phyloP scores from a whole-genome alignment of 37 sponge, comb jelly and placozoan species.

The Oscarella lobularis region DNA sequence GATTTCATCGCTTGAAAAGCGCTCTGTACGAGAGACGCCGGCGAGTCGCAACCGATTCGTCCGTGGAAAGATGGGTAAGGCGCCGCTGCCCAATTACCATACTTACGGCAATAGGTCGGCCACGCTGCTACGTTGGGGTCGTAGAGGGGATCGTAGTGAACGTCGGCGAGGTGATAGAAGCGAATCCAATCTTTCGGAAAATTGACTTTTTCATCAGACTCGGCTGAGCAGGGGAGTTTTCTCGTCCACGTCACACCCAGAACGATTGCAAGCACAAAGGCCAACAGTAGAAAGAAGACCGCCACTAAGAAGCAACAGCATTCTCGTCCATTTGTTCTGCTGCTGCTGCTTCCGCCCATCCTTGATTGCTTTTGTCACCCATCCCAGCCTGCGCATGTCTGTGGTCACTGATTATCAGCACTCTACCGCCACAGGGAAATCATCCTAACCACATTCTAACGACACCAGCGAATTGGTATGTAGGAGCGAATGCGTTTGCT shows the following conservation, averaged over 20 bases:
- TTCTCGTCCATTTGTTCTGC: no score
- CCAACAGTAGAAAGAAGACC: no score
- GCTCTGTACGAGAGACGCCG: not conserved
- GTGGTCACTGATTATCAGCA: no score
- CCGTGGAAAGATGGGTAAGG: not conserved
- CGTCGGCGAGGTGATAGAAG: constrained; percentile 37
- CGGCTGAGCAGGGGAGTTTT: not conserved
- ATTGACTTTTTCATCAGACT: not conserved
- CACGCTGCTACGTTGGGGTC: not conserved
- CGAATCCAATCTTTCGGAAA: not conserved
- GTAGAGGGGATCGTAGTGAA: constrained; percentile 79
- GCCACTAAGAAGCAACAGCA: no score
- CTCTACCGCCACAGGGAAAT: no score
- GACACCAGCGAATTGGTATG: no score
- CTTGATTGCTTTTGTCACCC: no score
- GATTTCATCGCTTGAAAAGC: not conserved
- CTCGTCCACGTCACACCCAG: not conserved
- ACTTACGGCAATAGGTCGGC: not conserved
- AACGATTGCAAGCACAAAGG: not conserved
- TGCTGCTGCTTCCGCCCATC: no score
- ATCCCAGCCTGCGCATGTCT: no score
- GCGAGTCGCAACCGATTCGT: not conserved
- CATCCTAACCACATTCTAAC: no score
- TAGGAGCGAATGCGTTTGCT: no score
- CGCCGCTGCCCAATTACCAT: not conserved